These are phyloP conservation scores for Aphaenogaster floridana DNA, from an alignment of 1,140 invertebrate species.

Conservation along the genomic window DNA sequence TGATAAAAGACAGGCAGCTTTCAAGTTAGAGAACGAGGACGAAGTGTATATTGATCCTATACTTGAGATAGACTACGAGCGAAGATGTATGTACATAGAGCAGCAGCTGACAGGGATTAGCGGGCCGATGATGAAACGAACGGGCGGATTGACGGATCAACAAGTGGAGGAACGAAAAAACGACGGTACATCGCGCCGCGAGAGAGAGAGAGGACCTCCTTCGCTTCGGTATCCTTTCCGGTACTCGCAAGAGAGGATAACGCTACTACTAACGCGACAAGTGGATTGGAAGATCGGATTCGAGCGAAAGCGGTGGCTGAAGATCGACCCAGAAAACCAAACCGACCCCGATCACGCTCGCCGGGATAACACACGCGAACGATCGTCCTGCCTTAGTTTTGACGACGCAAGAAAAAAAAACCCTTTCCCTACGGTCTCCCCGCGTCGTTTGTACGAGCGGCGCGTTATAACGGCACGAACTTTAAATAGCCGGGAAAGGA, in stretches of 20 bases:
- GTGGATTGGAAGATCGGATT: not conserved
- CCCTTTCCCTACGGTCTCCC: not conserved
- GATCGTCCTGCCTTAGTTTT: slow-evolving; percentile 24
- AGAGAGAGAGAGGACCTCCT: not conserved
- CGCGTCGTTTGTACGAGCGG: not conserved
- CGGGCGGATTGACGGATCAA: slow-evolving; percentile 11
- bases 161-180: not conserved
- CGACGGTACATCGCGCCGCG: not conserved
- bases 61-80: not conserved
- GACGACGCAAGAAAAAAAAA: not conserved
- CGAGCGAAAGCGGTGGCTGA: not conserved
- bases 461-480: slow-evolving; percentile 29
- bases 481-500: slow-evolving; percentile 42
- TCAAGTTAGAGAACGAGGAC: not conserved
- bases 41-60: slow-evolving; percentile 23
- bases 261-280: not conserved
- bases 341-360: not conserved
- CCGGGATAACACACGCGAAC: not conserved
- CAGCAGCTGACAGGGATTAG: not conserved
- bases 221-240: not conserved
- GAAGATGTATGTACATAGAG: slow-evolving; percentile 32
- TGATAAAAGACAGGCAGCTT: slow-evolving; percentile 30
- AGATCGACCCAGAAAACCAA: not conserved
- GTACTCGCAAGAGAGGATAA: not conserved
- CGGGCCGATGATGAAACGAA: not conserved